phyloP scores from a whole-genome alignment of 2,888 invertebrate genomes.

The Lamellibrachia satsuma region DNA sequence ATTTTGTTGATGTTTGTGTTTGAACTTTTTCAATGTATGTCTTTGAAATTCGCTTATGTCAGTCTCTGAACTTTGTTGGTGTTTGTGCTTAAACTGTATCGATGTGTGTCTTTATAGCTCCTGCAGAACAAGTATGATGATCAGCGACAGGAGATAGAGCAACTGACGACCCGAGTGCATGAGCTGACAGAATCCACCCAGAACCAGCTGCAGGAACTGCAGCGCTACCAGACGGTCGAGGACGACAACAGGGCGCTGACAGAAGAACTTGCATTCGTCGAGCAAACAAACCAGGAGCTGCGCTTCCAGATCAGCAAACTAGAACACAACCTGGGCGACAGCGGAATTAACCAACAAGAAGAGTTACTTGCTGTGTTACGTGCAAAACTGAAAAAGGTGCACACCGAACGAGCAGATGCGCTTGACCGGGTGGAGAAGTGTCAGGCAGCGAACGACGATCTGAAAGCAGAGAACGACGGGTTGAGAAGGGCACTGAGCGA shows the following conservation, averaged over 20 bases:
- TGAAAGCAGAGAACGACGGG: constrained; percentile 46
- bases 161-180: background rate
- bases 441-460: constrained; percentile 43
- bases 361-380: constrained; percentile 31
- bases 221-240: constrained; percentile 43
- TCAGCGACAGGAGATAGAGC: constrained; percentile 17
- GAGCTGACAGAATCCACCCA: background rate
- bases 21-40: background rate
- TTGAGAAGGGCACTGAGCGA: constrained; percentile 43
- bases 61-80: background rate
- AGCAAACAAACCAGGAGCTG: constrained; percentile 53
- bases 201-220: constrained; percentile 38
- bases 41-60: too few relatives aligned
- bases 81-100: background rate
- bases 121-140: constrained; percentile 17
- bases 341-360: constrained; percentile 24
- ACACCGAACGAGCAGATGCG: constrained; percentile 41
- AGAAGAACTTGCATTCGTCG: constrained; percentile 43
- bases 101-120: background rate
- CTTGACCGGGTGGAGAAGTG: constrained; percentile 34
- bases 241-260: constrained; percentile 45
- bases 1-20: background rate
- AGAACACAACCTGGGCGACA: constrained; percentile 17
- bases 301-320: constrained; percentile 39
- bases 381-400: constrained; percentile 45